These are phyloP conservation scores for Lasius fuliginosus DNA, from an alignment of 2,888 invertebrate genomes.

Conservation along the genomic window DNA sequence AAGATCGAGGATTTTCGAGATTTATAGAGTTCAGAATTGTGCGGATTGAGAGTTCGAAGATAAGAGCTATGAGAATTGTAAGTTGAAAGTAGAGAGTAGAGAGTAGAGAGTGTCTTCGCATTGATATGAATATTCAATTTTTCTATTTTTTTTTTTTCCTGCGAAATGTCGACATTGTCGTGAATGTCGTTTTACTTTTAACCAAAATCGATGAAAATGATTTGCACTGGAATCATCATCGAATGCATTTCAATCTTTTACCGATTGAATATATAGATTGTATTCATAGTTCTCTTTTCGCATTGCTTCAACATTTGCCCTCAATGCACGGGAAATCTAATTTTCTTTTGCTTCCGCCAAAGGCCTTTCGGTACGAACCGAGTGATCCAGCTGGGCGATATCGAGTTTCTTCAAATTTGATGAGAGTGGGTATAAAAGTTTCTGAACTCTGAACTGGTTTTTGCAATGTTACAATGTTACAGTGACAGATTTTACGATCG, in stretches of 20 bases:
- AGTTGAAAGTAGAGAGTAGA: background rate
- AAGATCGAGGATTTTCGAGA: slow-evolving; percentile 3
- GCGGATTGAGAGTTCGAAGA: background rate
- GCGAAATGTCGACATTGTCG: slow-evolving; percentile 7
- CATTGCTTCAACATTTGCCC: slow-evolving; percentile 46
- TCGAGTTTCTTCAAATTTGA: slow-evolving; percentile 45
- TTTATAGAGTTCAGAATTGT: slow-evolving; percentile 7
- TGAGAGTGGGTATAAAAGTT: slow-evolving; percentile 42
- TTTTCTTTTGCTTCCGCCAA: slow-evolving; percentile 42
- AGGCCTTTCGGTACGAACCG: slow-evolving; percentile 24
- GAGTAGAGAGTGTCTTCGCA: background rate
- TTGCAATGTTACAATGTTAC: slow-evolving; percentile 38
- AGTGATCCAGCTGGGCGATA: slow-evolving; percentile 45
- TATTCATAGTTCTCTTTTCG: slow-evolving; percentile 18
- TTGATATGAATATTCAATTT: slow-evolving; percentile 9
- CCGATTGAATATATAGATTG: background rate
- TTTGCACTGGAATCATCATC: background rate
- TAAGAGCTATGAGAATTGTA: background rate
- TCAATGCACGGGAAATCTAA: slow-evolving; percentile 42
- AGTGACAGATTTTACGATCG: slow-evolving; percentile 52
- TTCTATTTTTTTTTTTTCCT: slow-evolving; percentile 6
- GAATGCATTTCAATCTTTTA: background rate
- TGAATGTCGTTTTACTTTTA: background rate
- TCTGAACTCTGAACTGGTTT: slow-evolving; percentile 44
- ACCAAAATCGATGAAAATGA: background rate